phyloP scores from a whole-genome alignment of 2,113 vertebrate genomes.

The Loxodonta africana region DNA sequence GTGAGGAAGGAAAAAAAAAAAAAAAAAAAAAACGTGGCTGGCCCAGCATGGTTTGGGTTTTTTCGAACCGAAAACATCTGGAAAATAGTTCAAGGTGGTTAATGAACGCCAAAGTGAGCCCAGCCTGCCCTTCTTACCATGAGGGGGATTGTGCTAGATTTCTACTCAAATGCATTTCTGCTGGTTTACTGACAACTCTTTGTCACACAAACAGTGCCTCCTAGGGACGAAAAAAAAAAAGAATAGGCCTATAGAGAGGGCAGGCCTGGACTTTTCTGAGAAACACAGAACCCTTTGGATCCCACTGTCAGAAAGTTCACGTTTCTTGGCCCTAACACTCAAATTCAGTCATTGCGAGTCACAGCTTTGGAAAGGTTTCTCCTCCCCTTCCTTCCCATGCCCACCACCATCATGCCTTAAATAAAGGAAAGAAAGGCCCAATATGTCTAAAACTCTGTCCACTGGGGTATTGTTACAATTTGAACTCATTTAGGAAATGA shows the following conservation, averaged over 20 bases:
- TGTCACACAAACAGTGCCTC: not conserved
- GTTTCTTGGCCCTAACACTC: not conserved
- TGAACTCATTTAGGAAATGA: slow-evolving; percentile 85
- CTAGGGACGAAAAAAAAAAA: not conserved
- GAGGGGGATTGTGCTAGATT: slow-evolving; percentile 1
- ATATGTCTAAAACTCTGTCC: slow-evolving; percentile 55
- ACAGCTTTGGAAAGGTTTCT: not conserved
- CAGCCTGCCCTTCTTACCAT: not conserved
- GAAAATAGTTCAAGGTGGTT: slow-evolving; percentile 67
- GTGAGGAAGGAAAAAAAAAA: slow-evolving; percentile 44
- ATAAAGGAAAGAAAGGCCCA: not conserved
- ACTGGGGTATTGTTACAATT: slow-evolving; percentile 81
- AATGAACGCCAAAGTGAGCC: slow-evolving; percentile 50
- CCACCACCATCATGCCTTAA: not conserved
- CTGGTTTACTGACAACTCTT: not conserved
- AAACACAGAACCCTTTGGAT: not conserved
- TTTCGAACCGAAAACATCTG: slow-evolving; percentile 66
- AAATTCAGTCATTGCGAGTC: not conserved
- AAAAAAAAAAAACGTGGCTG: not conserved
- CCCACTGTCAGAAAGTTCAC: not conserved
- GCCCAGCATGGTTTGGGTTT: slow-evolving; percentile 56
- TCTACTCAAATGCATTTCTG: not conserved
- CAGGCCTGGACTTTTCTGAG: not conserved
- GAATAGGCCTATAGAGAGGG: not conserved
- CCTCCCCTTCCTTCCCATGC: not conserved